phyloP scores from a whole-genome alignment of 2,113 vertebrate species.

The Mus spicilegus region DNA sequence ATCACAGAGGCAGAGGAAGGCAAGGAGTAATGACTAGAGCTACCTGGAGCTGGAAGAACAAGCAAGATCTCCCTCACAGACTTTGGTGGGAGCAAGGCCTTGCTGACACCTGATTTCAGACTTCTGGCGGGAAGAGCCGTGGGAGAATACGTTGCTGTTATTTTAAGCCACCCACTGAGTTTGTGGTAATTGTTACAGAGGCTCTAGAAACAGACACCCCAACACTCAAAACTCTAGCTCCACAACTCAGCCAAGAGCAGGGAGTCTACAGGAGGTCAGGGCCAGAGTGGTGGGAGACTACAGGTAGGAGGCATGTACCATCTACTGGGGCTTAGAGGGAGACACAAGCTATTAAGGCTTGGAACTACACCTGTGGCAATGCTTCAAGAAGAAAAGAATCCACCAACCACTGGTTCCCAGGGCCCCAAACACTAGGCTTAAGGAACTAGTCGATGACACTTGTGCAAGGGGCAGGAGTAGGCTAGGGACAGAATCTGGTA shows the following conservation, averaged over 20 bases:
- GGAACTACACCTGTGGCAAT: neutral
- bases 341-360: neutral
- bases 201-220: neutral
- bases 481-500: neutral
- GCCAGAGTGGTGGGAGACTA: rapidly evolving
- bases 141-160: neutral
- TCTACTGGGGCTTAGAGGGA: too few species aligned
- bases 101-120: neutral
- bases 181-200: neutral
- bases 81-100: neutral
- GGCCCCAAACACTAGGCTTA: neutral
- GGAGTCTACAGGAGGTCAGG: neutral
- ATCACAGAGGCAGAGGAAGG: neutral
- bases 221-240: neutral
- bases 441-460: neutral
- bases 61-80: neutral
- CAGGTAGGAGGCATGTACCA: neutral
- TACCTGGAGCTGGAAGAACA: neutral
- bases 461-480: rapidly evolving
- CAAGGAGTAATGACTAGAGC: neutral
- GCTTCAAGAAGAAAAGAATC: neutral
- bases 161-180: conserved; percentile 3
- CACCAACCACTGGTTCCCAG: neutral
- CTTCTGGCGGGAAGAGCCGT: neutral
- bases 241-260: neutral